phyloP scores from a whole-genome alignment of 2,888 invertebrate species.

The Athalia cordata region DNA sequence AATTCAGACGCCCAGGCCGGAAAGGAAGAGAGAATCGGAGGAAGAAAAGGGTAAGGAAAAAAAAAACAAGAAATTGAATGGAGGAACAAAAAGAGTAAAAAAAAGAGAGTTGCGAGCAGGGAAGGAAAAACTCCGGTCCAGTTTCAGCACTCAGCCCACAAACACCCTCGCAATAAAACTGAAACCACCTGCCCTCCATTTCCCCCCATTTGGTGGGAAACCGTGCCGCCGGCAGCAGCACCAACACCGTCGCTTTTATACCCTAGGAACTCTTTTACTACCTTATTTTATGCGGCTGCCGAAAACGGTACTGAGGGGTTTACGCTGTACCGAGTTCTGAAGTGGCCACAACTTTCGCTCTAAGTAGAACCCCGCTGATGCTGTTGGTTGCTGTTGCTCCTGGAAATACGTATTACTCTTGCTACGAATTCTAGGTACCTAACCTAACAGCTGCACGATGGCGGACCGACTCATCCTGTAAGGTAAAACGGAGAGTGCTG shows the following conservation, averaged over 20 bases:
- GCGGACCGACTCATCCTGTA: conserved; percentile 12
- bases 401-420: conserved; percentile 15
- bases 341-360: conserved; percentile 59
- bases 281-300: conserved; percentile 55
- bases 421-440: no score
- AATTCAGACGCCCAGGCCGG: no score
- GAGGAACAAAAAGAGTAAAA: neutral
- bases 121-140: conserved; percentile 10
- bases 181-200: conserved; percentile 31
- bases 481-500: conserved; percentile 16
- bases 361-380: conserved; percentile 51
- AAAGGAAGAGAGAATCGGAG: no score
- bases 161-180: conserved; percentile 40
- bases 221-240: neutral
- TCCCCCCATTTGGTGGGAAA: neutral
- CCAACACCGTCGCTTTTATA: conserved; percentile 46
- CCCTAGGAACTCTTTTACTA: conserved; percentile 55
- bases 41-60: neutral
- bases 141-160: conserved; percentile 40
- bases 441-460: neutral
- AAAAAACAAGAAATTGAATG: neutral
- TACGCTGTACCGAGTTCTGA: conserved; percentile 57
- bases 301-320: conserved; percentile 57
- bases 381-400: conserved; percentile 2
- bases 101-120: neutral